phyloP scores from a whole-genome alignment of 2,797 vertebrate species.

The Tiaroga cobitis region DNA sequence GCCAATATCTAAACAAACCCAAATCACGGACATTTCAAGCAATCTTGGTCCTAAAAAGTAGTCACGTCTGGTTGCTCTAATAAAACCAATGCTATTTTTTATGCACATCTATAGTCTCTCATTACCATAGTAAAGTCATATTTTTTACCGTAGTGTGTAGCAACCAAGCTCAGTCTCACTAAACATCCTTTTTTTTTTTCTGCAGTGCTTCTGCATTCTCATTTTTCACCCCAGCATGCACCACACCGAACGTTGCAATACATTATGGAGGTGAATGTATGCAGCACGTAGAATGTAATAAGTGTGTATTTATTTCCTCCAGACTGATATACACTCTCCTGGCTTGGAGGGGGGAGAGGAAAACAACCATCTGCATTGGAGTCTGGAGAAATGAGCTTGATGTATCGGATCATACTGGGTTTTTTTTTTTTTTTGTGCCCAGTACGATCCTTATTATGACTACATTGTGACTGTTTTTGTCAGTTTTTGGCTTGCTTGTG shows the following conservation, averaged over 20 bases:
- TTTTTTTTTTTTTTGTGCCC: background rate
- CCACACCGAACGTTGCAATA: conserved; percentile 73
- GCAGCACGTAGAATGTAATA: conserved; percentile 77
- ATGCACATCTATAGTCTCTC: background rate
- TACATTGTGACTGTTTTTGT: conserved; percentile 9
- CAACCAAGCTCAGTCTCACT: conserved; percentile 9
- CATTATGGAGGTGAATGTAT: conserved; percentile 79
- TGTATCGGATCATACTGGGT: background rate
- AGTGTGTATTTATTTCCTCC: conserved; percentile 81
- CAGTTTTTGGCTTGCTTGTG: background rate
- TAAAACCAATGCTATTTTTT: background rate
- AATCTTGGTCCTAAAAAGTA: background rate
- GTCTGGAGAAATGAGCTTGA: conserved; percentile 68
- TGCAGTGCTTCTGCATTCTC: conserved; percentile 67
- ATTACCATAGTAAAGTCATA: background rate
- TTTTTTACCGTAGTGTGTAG: background rate
- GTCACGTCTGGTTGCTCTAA: background rate
- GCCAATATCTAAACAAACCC: background rate
- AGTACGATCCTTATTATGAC: conserved; percentile 1
- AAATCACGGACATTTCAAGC: background rate
- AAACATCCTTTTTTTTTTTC: conserved; percentile 64
- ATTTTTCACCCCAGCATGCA: conserved; percentile 79
- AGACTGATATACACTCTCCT: conserved; percentile 74
- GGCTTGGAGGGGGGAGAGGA: conserved; percentile 65
- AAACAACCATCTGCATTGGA: conserved; percentile 70